Evolutionary conservation across 1,140 invertebrate genomes (phyloP), one percentile per base, ranked within the genome.

Genomic region (Drosophila truncata): DNA sequence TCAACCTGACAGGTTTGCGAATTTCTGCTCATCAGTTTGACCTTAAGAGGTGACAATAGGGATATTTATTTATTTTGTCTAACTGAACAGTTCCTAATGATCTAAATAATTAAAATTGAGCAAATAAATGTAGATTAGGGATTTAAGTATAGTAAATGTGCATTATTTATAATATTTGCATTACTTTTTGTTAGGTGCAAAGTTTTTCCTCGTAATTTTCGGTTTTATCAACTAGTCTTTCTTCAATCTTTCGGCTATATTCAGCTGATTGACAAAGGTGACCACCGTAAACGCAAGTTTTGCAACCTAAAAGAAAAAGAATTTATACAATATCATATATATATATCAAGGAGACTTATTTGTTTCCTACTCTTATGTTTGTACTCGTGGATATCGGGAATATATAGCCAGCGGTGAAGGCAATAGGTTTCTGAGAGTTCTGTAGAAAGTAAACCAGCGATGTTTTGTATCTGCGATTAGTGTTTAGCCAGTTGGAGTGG

Each of bases 211-310:
- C 1, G 1, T 2, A 9, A 16, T 20, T 52, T n/a, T 18, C 0
- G 4, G 8, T n/a, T 13, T 16, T 29, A n/a, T 46, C 23, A 2
- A 2, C 37, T 60, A 58, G 2, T 23, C 14, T 0, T 31, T 9
- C n/a, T 41, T 70, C 13, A 82, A 31, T 37, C 62, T 64, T 13
- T 82, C 80, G 0, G 49, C 76, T 4, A 83, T 58, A 29, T 83
- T 78, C 23, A 84, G 29, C 46, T 84, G 65, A 41, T 80, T 77
- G 1, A 84, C 77, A 47, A 84, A 80, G 18, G 81, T 80, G 5
- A 84, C 63, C 8, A 84, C 82, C 0, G 72, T 62, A 64, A 84
- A 84, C 0, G 82, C 77, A 41, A 84, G 42, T 14, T 80, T 77
- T 0, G 82, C 81, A 2, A 80, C 72, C 82, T 84, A 58, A 55